phyloP scores from a whole-genome alignment of 2,888 invertebrate genomes.

The Baccha elongata region DNA sequence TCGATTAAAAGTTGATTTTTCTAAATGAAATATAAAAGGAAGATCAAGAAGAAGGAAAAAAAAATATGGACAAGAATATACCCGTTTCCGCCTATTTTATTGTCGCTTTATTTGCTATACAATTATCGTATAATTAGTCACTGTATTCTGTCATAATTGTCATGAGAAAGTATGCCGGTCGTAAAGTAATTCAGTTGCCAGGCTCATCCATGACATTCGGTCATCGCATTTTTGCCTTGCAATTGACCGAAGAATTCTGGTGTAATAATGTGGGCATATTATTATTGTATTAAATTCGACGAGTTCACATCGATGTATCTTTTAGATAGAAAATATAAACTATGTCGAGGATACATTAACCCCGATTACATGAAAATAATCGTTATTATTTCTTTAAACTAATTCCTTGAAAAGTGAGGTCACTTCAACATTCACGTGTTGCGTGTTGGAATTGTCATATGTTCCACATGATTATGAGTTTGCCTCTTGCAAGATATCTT shows the following conservation, averaged over 20 bases:
- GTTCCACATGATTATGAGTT: no score
- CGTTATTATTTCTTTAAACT: no score
- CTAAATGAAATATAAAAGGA: slow-evolving; percentile 30
- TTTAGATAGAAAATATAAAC: background rate
- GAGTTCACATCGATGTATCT: slow-evolving; percentile 1
- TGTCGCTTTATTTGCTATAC: slow-evolving; percentile 58
- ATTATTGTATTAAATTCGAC: slow-evolving; percentile 7
- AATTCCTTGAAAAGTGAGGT: no score
- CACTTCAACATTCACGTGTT: no score
- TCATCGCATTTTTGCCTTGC: slow-evolving; percentile 35
- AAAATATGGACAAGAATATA: background rate
- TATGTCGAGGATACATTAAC: slow-evolving; percentile 16
- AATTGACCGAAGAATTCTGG: slow-evolving; percentile 14
- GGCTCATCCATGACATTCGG: slow-evolving; percentile 26
- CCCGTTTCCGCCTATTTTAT: slow-evolving; percentile 56
- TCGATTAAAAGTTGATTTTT: slow-evolving; percentile 35
- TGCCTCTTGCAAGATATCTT: no score
- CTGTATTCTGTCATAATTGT: slow-evolving; percentile 52
- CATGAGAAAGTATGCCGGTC: slow-evolving; percentile 51
- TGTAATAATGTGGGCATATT: slow-evolving; percentile 19
- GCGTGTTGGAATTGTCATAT: no score
- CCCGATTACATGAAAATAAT: slow-evolving; percentile 1
- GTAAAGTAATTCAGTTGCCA: background rate
- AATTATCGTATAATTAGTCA: slow-evolving; percentile 60
- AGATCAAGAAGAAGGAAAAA: slow-evolving; percentile 8